These are phyloP conservation scores for Edolisoma coerulescens DNA, from an alignment of 2,113 vertebrate genomes.

Conservation along the genomic window DNA sequence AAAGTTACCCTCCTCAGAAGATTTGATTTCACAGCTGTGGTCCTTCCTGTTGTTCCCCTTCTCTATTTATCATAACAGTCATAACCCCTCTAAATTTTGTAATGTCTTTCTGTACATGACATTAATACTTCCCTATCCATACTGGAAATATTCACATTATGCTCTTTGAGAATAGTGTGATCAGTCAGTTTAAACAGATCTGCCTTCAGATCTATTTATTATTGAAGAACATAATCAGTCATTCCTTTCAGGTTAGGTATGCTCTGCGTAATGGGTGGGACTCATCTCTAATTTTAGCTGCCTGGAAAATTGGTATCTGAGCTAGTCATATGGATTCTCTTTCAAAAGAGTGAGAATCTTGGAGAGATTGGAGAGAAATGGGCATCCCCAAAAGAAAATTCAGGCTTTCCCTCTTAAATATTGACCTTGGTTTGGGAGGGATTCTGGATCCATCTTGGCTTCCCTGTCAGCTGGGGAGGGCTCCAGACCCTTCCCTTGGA, in stretches of 20 bases:
- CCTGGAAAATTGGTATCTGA: not conserved
- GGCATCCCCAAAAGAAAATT: not conserved
- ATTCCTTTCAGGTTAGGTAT: constrained; percentile 17
- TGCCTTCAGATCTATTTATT: not conserved
- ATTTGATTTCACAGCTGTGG: not conserved
- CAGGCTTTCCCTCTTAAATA: not conserved
- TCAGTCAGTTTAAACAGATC: constrained; percentile 6
- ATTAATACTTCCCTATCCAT: not conserved
- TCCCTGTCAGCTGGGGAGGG: not conserved
- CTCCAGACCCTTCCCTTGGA: not conserved
- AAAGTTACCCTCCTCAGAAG: not conserved
- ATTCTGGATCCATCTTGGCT: not conserved
- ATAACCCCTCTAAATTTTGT: not conserved
- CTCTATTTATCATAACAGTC: not conserved
- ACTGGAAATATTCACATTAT: not conserved
- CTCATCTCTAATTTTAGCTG: constrained; percentile 14
- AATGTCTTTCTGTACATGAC: not conserved
- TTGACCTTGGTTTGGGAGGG: not conserved
- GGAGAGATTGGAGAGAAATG: not conserved
- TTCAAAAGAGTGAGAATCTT: not conserved
- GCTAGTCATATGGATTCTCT: not conserved
- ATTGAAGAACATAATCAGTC: not conserved
- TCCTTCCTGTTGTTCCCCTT: not conserved
- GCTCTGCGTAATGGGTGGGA: not conserved
- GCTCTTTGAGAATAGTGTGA: not conserved